A percentile compares a stretch with the other conserved stretches of the same genome.
These are phyloP conservation scores for Conops quadrifasciatus DNA, from an alignment of 2,888 invertebrate genomes.

Conservation along the genomic window DNA sequence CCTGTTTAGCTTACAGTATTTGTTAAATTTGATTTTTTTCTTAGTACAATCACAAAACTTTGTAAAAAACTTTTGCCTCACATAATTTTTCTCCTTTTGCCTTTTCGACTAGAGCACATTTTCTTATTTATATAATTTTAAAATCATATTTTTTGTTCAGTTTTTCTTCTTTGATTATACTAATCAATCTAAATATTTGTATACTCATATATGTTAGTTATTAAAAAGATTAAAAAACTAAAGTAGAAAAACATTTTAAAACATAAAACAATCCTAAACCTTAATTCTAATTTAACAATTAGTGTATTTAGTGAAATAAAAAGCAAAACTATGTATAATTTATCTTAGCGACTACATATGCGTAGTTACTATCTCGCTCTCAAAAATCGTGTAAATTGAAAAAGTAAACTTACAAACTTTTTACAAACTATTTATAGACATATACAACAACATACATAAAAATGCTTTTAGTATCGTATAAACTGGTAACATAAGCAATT, in stretches of 20 bases:
- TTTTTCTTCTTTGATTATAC: neutral
- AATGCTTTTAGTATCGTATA: neutral
- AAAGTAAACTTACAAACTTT: neutral
- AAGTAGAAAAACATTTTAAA: neutral
- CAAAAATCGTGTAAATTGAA: neutral
- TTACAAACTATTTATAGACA: slow-evolving; percentile 8
- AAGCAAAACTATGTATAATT: neutral
- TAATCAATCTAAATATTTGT: neutral
- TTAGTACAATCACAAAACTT: too few species aligned
- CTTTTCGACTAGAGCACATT: too few species aligned
- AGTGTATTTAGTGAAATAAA: neutral
- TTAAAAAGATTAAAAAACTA: neutral
- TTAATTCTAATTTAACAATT: neutral
- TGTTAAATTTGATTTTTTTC: too few species aligned
- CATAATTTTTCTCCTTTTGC: too few species aligned
- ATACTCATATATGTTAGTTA: slow-evolving; percentile 11
- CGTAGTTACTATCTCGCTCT: neutral
- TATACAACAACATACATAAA: neutral
- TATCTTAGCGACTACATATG: too few species aligned
- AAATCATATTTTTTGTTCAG: slow-evolving; percentile 13
- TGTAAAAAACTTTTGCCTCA: too few species aligned
- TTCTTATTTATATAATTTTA: too few species aligned
- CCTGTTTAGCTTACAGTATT: too few species aligned
- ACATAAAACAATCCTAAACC: neutral
- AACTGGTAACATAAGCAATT: too few species aligned